These are phyloP conservation scores for Tenualosa ilisha DNA, from an alignment of 2,797 vertebrate genomes.

Conservation along the genomic window DNA sequence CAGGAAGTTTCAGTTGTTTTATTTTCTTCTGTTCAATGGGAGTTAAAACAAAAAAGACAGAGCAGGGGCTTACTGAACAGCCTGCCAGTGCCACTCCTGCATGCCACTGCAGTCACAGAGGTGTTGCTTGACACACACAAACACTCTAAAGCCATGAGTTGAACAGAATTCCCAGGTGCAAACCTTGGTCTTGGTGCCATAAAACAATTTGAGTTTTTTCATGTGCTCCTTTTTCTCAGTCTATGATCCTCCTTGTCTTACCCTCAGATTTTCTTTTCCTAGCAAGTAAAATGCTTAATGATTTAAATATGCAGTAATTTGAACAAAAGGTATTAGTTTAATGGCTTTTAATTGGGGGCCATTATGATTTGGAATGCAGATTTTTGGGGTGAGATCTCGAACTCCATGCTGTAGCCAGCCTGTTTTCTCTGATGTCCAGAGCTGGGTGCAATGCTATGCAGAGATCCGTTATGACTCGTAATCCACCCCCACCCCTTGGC, in stretches of 20 bases:
- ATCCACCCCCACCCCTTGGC: constrained; percentile 16
- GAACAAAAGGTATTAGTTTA: constrained; percentile 36
- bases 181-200: not conserved
- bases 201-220: not conserved
- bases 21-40: not conserved
- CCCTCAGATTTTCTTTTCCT: not conserved
- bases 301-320: constrained; percentile 31
- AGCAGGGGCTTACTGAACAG: not conserved
- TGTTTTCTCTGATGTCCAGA: constrained; percentile 24
- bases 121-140: not conserved
- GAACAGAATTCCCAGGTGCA: not conserved
- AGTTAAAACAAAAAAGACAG: not conserved
- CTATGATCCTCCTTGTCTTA: not conserved
- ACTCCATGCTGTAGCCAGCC: constrained; percentile 6
- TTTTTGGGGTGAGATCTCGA: constrained; percentile 23
- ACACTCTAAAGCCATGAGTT: not conserved
- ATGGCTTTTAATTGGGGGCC: constrained; percentile 41
- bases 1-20: not conserved
- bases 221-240: not conserved
- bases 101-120: not conserved
- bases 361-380: constrained; percentile 25
- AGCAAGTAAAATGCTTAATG: not conserved
- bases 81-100: not conserved
- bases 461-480: constrained; percentile 30
- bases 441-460: constrained; percentile 21